phyloP scores from a whole-genome alignment of 2,888 invertebrate genomes.

The Nomada lathburiana region DNA sequence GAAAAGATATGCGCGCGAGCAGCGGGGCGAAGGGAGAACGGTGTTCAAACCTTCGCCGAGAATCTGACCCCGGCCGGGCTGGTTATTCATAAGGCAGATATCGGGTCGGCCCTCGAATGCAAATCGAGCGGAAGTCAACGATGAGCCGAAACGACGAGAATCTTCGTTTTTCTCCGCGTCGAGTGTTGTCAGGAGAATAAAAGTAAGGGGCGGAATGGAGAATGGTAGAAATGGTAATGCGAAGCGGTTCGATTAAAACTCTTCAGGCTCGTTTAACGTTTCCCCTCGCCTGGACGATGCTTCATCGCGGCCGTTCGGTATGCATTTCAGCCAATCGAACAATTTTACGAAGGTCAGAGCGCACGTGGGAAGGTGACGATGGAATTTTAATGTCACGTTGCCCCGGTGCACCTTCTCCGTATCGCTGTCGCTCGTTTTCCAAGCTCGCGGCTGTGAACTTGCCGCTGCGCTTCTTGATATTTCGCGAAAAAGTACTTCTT shows the following conservation, averaged over 20 bases:
- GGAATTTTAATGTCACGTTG: not conserved
- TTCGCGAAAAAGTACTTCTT: too few relatives aligned
- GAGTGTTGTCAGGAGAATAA: not conserved
- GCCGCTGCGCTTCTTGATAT: too few relatives aligned
- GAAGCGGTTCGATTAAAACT: constrained; percentile 65
- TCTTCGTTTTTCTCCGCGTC: constrained; percentile 44
- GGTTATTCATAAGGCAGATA: constrained; percentile 72
- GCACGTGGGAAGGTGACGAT: not conserved
- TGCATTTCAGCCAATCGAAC: constrained; percentile 1
- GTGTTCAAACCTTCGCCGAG: constrained; percentile 52
- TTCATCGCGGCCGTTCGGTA: not conserved
- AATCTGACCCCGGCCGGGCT: constrained; percentile 49
- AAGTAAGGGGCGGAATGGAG: not conserved
- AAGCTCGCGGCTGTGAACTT: not conserved
- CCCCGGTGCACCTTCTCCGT: not conserved
- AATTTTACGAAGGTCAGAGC: not conserved
- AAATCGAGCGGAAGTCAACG: constrained; percentile 72
- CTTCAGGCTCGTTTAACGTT: constrained; percentile 60
- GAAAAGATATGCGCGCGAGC: constrained; percentile 45
- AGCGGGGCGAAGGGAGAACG: not conserved
- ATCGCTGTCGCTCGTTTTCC: not conserved
- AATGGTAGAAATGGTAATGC: constrained; percentile 46
- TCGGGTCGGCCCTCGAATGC: constrained; percentile 63
- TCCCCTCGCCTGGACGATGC: not conserved
- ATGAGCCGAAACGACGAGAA: constrained; percentile 54